These are phyloP conservation scores for Dendrophyllia cribrosa DNA, from an alignment of 64 coral and sea anemone genomes.

Conservation along the genomic window DNA sequence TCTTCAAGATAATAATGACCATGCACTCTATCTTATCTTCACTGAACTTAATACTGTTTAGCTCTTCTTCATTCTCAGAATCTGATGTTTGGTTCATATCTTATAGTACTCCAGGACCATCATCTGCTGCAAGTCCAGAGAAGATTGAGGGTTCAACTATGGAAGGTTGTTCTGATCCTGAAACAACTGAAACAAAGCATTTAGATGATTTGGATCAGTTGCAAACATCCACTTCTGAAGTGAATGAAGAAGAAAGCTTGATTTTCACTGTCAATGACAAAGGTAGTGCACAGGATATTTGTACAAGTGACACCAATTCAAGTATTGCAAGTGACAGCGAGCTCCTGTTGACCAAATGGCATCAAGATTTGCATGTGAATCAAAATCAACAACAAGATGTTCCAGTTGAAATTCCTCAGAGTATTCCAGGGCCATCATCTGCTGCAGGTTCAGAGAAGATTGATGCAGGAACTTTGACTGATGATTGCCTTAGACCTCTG, in stretches of 20 bases:
- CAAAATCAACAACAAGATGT: too few relatives aligned
- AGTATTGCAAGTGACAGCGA: neutral
- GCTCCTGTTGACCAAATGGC: neutral
- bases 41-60: too few relatives aligned
- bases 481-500: neutral
- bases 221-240: neutral
- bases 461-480: too few relatives aligned
- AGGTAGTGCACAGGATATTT: neutral
- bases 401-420: neutral
- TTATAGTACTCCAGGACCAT: neutral
- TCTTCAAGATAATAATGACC: too few relatives aligned
- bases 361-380: neutral
- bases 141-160: neutral
- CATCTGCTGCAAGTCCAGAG: neutral
- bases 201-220: neutral
- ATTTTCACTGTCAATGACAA: neutral
- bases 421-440: neutral
- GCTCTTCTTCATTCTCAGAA: neutral
- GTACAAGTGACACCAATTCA: too few relatives aligned
- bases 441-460: neutral
- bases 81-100: too few relatives aligned
- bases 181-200: too few relatives aligned
- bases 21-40: too few relatives aligned
- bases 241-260: neutral
- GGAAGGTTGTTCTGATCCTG: too few relatives aligned